Evolutionary conservation across 2,888 invertebrate species (phyloP).

Genomic region (Drosophila subsilvestris): DNA sequence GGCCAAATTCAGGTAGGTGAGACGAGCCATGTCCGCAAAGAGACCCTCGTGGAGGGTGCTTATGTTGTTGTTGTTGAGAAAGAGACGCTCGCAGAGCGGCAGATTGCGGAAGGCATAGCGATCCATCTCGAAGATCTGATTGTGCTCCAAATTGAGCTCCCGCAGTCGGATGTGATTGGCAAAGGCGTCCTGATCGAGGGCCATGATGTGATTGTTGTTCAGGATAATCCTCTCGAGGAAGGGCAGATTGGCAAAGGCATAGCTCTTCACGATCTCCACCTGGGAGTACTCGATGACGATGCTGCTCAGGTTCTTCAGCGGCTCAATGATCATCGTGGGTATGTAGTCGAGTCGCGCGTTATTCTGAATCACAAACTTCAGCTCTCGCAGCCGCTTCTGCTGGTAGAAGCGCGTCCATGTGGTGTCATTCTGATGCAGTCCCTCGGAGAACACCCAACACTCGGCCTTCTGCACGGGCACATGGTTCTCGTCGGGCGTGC

Average conservation of each 20-base stretch:
- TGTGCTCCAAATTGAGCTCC: slow-evolving; percentile 89
- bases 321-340: slow-evolving; percentile 89
- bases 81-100: slow-evolving; percentile 89
- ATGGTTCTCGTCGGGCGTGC: slow-evolving; percentile 84
- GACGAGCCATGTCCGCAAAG: slow-evolving; percentile 89
- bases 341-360: slow-evolving; percentile 89
- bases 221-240: slow-evolving; percentile 88
- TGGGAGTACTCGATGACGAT: slow-evolving; percentile 90
- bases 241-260: slow-evolving; percentile 90
- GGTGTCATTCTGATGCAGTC: slow-evolving; percentile 88
- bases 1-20: slow-evolving; percentile 92
- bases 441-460: slow-evolving; percentile 90
- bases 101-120: slow-evolving; percentile 90
- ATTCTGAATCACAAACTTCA: slow-evolving; percentile 89
- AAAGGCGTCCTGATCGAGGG: slow-evolving; percentile 88
- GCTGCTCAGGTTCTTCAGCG: slow-evolving; percentile 87
- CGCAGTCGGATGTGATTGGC: slow-evolving; percentile 89
- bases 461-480: slow-evolving; percentile 88
- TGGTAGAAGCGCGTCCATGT: slow-evolving; percentile 91
- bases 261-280: slow-evolving; percentile 88
- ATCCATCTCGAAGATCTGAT: slow-evolving; percentile 90
- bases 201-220: slow-evolving; percentile 89
- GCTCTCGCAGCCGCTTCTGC: slow-evolving; percentile 88
- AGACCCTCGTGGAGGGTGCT: slow-evolving; percentile 93
- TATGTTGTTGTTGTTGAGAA: slow-evolving; percentile 93